Base-by-base conservation (phyloP, 1,140 invertebrate species). In the Drosophila paulistorum region DNA sequence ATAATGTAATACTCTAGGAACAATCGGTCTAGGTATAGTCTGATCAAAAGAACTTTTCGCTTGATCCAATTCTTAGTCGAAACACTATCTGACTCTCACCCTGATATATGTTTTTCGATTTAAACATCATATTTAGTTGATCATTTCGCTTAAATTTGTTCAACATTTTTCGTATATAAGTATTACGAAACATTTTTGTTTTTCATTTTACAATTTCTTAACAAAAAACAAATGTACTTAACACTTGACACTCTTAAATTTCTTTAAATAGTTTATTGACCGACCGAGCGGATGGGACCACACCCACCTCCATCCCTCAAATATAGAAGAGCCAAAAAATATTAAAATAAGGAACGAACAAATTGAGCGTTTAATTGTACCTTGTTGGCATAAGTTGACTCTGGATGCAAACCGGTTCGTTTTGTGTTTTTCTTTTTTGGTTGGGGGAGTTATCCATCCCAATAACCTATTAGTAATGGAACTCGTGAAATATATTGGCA, bases 121-220 rank as follows among this genome's bases (percentile, higher is more conserved):
- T 13, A 39, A 13, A 76, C 70, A 48, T 30, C 6, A 30, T 10
- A 48, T 17, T 17, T 11, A 51, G 17, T 51, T 51, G 17, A 11
- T 51, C 4, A 10, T 51, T 51, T 51, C 17, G 17, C 9, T 23
- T 23, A 51, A 51, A 23, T 20, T 30, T 30, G 5, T 51, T 51
- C 45, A 51, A 51, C 10, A 51, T 11, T 48, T 48, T 20, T 20
- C 20, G 4, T 51, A 23, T 51, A 7, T 51, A 17, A 7, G 30
- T 51, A 51, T 51, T 51, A 7, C 17, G 17, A 51, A 51, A 51
- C 45, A 51, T 51, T 23, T 51, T 51, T 45, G 14, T 17, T 14
- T 45, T 9, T 20, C 59, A 76, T 69, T 65, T 79, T 79, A 60
- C 61, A 77, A 57, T 87, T 87, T 78, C 65, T 70, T 74, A 68